phyloP scores from a whole-genome alignment of 2,113 vertebrate genomes.

The Natator depressus region DNA sequence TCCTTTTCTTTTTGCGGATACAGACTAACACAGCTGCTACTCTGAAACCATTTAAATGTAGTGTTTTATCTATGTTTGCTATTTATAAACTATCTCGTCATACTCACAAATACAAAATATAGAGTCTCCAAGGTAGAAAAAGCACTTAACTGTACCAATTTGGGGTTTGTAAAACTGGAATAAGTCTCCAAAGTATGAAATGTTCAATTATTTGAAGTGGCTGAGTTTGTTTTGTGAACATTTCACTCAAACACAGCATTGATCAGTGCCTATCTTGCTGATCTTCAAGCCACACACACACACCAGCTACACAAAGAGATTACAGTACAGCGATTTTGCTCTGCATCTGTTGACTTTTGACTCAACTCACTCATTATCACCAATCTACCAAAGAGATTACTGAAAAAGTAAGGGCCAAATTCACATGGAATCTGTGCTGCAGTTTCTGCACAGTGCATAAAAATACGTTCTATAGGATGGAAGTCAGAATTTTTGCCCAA shows the following conservation, averaged over 20 bases:
- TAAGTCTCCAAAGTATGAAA: background rate
- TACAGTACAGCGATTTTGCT: background rate
- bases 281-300: background rate
- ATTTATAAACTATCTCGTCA: background rate
- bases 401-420: background rate
- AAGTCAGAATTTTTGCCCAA: background rate
- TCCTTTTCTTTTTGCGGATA: too few relatives aligned
- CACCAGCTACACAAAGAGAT: background rate
- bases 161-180: background rate
- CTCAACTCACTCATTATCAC: background rate
- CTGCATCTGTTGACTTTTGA: background rate
- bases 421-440: background rate
- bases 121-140: background rate
- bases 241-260: background rate
- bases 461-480: background rate
- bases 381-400: background rate
- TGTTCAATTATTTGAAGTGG: background rate
- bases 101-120: background rate
- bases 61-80: rapidly evolving
- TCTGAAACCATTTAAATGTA: background rate
- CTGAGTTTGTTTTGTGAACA: background rate
- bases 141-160: background rate
- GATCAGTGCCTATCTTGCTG: background rate
- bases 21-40: too few relatives aligned
- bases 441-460: background rate